These are phyloP conservation scores for Trematomus loennbergii DNA, from an alignment of 2,113 vertebrate genomes.

Conservation along the genomic window DNA sequence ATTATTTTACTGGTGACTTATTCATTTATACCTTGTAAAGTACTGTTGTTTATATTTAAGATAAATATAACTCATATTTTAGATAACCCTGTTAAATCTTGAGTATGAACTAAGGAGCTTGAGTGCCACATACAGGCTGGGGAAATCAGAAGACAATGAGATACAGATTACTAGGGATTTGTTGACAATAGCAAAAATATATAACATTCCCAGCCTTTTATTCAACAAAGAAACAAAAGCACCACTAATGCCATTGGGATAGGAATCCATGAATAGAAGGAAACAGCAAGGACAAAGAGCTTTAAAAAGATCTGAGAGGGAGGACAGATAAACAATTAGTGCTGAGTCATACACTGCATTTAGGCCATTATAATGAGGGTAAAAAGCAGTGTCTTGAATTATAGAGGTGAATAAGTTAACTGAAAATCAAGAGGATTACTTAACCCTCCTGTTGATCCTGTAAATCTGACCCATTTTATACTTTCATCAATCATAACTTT, in stretches of 20 bases:
- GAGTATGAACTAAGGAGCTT: neutral
- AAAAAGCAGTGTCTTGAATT: neutral
- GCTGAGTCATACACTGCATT: conserved; percentile 15
- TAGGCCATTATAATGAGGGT: conserved; percentile 2
- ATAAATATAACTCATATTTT: neutral
- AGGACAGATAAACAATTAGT: conserved; percentile 17
- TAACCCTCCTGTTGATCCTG: too few relatives aligned
- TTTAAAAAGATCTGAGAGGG: conserved; percentile 1
- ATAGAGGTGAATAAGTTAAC: conserved; percentile 18
- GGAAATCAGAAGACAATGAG: neutral
- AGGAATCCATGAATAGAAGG: neutral
- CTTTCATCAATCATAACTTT: too few relatives aligned
- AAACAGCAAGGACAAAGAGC: conserved; percentile 18
- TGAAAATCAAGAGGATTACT: conserved; percentile 33
- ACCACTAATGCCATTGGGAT: conserved; percentile 5
- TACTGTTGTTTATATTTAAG: too few relatives aligned
- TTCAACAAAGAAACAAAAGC: neutral
- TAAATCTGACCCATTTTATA: too few relatives aligned
- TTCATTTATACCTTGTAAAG: neutral
- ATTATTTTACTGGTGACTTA: too few relatives aligned
- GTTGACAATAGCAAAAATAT: conserved; percentile 2
- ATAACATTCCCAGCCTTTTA: neutral
- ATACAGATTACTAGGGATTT: neutral
- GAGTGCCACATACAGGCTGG: neutral
- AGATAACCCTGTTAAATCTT: neutral